Base-by-base conservation (phyloP, 2,113 vertebrate genomes). In the Mystacornis crossleyi region DNA sequence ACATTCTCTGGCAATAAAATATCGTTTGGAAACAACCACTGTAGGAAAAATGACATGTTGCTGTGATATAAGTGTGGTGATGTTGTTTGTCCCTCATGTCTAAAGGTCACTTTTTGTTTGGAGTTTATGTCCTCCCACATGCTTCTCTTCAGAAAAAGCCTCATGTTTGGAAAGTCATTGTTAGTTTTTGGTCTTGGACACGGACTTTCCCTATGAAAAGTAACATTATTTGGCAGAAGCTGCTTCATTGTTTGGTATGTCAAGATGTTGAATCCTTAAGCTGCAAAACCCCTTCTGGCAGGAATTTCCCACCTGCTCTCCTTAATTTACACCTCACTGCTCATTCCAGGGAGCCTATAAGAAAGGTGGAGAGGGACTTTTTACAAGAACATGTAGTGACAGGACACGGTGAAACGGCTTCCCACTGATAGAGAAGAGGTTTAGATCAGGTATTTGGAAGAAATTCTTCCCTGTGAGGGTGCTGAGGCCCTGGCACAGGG, bases 41-140 rank as follows among this genome's bases (percentile, higher is more conserved):
- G 57, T 81, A 86, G 86, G 90, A 80, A 95, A 92, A 88, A 70
- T 16, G 4, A 10, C 40, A n/a, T 58, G 54, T 67, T 94, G 51
- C 75, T 87, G 48, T 71, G 65, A 95, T 73, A 42, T 25, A 38
- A 86, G 28, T 10, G 18, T 51, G 50, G 58, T 34, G 82, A 50
- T 83, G 75, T 21, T 82, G n/a, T 67, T 90, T 85, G 54, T 91
- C 84, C 48, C 36, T 36, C 51, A 38, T 90, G 93, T 70, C 92
- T 94, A 93, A 96, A 97, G 92, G 90, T 93, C 93, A 82, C 34
- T 80, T 93, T 93, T 93, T 91, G 58, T 90, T 93, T 45, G 4
- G 48, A 38, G 62, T 69, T 82, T 83, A 2, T 65, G 70, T 86
- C 51, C 31, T 91, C 78, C 74, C 62, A 54, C 70, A 42, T 80